Evolutionary conservation across 2,797 vertebrate species (phyloP).

Genomic region (Typhlichthys subterraneus): DNA sequence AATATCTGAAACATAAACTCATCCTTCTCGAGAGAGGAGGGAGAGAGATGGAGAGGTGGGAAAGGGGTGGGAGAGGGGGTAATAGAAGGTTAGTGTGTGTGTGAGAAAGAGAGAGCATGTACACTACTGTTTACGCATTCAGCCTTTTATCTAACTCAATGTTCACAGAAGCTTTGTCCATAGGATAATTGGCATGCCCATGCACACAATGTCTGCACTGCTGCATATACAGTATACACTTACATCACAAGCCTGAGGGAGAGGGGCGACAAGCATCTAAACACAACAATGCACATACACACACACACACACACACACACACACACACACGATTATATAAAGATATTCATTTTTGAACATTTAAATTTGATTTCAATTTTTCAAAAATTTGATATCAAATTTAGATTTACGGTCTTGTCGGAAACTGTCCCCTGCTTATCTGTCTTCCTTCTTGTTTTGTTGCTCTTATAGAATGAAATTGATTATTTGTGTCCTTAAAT

Average conservation of each 20-base stretch:
- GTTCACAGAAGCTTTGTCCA: conserved; percentile 7
- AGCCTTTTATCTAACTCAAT: conserved; percentile 26
- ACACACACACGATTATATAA: neutral
- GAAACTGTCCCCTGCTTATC: no score
- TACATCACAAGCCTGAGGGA: neutral
- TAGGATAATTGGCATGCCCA: conserved; percentile 17
- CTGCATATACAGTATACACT: conserved; percentile 15
- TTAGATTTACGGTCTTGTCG: no score
- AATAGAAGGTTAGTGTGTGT: conserved; percentile 15
- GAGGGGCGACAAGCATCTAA: neutral
- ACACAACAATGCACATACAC: neutral
- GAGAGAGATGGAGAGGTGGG: neutral
- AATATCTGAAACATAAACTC: conserved; percentile 80
- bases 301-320: neutral
- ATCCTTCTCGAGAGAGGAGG: conserved; percentile 46
- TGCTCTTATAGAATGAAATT: no score
- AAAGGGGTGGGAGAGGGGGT: neutral
- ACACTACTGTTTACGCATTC: conserved; percentile 21
- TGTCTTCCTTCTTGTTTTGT: no score
- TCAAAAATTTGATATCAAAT: no score
- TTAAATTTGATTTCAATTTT: no score
- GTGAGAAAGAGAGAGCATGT: conserved; percentile 50
- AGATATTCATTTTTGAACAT: no score
- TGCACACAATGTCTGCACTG: neutral
- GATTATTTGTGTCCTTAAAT: no score